Conservation (phyloP, 2,888 invertebrate genomes). For the Empis livida region DNA sequence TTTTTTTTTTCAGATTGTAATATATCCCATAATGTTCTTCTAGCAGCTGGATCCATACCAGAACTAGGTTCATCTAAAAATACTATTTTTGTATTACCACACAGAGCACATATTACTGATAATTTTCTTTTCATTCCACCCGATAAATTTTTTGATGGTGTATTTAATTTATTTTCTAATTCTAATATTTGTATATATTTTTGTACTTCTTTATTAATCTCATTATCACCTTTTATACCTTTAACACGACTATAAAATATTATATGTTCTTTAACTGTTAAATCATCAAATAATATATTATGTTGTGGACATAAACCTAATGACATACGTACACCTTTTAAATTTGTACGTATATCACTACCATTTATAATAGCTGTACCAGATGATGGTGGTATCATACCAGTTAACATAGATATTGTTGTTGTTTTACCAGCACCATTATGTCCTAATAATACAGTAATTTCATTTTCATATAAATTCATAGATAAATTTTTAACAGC, state of each 20-base stretch:
- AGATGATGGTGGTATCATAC: conserved; percentile 50
- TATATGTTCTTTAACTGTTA: conserved; percentile 72
- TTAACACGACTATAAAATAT: conserved; percentile 67
- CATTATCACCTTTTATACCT: conserved; percentile 42
- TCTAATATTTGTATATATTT: conserved; percentile 52
- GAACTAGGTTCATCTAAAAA: conserved; percentile 68
- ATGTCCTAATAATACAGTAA: conserved; percentile 69
- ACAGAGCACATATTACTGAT: conserved; percentile 61
- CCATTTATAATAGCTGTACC: conserved; percentile 62
- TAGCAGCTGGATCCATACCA: conserved; percentile 78
- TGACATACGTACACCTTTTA: conserved; percentile 50
- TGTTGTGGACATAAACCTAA: conserved; percentile 77
- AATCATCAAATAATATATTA: conserved; percentile 68
- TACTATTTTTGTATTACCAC: conserved; percentile 60
- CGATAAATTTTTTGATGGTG: conserved; percentile 46
- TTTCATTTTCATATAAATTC: conserved; percentile 79
- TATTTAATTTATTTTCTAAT: conserved; percentile 50
- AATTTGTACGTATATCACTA: conserved; percentile 52
- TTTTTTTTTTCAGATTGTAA: conserved; percentile 57
- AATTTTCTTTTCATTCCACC: conserved; percentile 70
- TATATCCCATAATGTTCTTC: conserved; percentile 75
- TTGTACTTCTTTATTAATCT: conserved; percentile 46
- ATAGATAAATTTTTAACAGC: conserved; percentile 57
- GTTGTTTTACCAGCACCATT: conserved; percentile 87
- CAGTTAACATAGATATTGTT: conserved; percentile 86